Evolutionary conservation across 2,888 invertebrate genomes (phyloP).

Genomic region (Cryptus armator): DNA sequence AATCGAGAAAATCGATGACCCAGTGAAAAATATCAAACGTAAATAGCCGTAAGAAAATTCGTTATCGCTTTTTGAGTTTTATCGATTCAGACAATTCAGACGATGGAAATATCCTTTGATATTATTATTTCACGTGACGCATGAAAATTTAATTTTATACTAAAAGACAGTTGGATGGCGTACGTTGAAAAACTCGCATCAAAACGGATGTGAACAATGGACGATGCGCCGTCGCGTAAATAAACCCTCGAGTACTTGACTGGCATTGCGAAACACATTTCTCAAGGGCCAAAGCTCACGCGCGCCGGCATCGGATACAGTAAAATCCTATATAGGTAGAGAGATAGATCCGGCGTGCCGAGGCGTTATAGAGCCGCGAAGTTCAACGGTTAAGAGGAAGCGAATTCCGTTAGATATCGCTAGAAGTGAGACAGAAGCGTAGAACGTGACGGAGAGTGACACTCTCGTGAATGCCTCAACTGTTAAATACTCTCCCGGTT

Average conservation of each 20-base stretch:
- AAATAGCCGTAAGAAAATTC: too few species aligned
- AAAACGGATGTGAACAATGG: neutral
- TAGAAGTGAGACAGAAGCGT: constrained; percentile 31
- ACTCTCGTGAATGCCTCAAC: constrained; percentile 48
- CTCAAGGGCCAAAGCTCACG: constrained; percentile 26
- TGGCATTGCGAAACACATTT: constrained; percentile 37
- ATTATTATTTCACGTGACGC: neutral
- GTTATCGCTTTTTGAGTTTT: too few species aligned
- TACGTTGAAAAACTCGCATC: neutral
- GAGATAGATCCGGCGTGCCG: neutral
- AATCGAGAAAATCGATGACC: neutral
- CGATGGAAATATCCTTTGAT: neutral
- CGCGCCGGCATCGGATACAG: neutral
- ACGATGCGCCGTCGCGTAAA: neutral
- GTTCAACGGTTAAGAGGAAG: constrained; percentile 36
- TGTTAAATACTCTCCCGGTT: constrained; percentile 50
- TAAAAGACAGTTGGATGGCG: neutral
- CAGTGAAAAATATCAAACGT: neutral
- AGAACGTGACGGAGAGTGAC: constrained; percentile 62
- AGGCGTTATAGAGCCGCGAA: neutral
- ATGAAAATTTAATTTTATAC: neutral
- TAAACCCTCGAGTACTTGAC: constrained; percentile 17
- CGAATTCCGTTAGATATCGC: constrained; percentile 18
- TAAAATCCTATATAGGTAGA: neutral
- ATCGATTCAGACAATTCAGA: too few species aligned